Evolutionary conservation across 2,797 vertebrate species (phyloP), one percentile per base, ranked within the genome.

Genomic region (Anguilla anguilla): DNA sequence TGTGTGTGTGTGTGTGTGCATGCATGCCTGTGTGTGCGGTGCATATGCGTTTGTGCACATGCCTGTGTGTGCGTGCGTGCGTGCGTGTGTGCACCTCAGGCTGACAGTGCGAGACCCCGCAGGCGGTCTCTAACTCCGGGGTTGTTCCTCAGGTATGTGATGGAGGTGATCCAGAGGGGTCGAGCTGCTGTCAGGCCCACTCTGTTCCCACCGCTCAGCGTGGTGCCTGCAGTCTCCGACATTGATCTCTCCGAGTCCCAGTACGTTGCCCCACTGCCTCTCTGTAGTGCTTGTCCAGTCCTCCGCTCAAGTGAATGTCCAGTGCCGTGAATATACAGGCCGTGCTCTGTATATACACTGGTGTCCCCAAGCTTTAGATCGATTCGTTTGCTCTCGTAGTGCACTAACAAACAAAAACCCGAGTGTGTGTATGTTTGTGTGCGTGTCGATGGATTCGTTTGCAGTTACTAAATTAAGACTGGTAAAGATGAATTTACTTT

Each of bases 111-210:
- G 69, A 46, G 64, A 69, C 57, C 57, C 84, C 35, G 13, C 31
- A 46, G 59, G 84, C 46, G 55, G 55, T 39, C 61, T 95, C 94
- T 96, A 95, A 96, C 90, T 91, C 84, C 92, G 89, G 93, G 93
- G 90, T 94, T 97, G 92, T 96, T 95, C 95, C 92, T 94, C 95
- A 97, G 97, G 96, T 97, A 97, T 94, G 97, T 97, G 94, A 97
- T 97, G 95, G 97, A 97, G 95, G 97, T 98, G 90, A 97, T 97
- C 95, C 97, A 97, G 95, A 95, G 97, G 91, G 96, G 97, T 89
- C 94, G 96, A 91, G 93, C 94, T 46, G 95, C 95, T 43, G 91
- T 96, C 95, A 95, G 97, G 94, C 97, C 97, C 13, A 90, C 94
- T 84, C 93, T 95, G 91, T 93, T 96, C 90, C 95, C 96, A 69